Percentiles rank a stretch among this genome's conserved stretches.
These are phyloP conservation scores for Lichenostomus cassidix DNA, from an alignment of 2,113 vertebrate genomes.

Conservation along the genomic window DNA sequence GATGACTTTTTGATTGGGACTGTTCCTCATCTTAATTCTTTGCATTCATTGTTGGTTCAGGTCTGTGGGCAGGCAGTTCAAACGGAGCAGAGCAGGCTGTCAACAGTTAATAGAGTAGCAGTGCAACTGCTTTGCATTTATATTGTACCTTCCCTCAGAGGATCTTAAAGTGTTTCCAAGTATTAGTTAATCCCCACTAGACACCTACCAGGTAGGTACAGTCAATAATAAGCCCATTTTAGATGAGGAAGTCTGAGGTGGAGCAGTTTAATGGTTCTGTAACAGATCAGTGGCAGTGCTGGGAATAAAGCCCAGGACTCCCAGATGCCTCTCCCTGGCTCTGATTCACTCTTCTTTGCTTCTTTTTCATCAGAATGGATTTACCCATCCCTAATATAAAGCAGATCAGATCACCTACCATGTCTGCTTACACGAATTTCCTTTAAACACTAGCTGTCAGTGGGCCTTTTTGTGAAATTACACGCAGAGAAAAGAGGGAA, in stretches of 20 bases:
- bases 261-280: background rate
- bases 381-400: background rate
- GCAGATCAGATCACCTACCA: slow-evolving; percentile 27
- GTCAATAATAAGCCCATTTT: slow-evolving; percentile 45
- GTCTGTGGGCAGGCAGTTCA: background rate
- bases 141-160: slow-evolving; percentile 55
- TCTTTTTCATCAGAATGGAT: slow-evolving; percentile 1
- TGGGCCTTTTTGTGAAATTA: slow-evolving; percentile 53
- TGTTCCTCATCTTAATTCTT: background rate
- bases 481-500: slow-evolving; percentile 16
- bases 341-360: background rate
- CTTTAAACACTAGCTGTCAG: slow-evolving; percentile 51
- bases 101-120: slow-evolving; percentile 33
- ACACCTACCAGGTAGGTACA: slow-evolving; percentile 11
- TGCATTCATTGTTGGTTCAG: background rate
- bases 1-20: background rate
- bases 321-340: background rate
- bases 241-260: slow-evolving; percentile 29
- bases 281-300: slow-evolving; percentile 17
- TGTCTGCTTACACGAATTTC: slow-evolving; percentile 10
- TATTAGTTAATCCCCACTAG: slow-evolving; percentile 47
- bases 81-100: background rate
- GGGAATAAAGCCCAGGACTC: slow-evolving; percentile 37
- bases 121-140: slow-evolving; percentile 49
- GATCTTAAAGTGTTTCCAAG: slow-evolving; percentile 44